phyloP scores from a whole-genome alignment of 2,113 vertebrate genomes.

The Peromyscus polionotus region DNA sequence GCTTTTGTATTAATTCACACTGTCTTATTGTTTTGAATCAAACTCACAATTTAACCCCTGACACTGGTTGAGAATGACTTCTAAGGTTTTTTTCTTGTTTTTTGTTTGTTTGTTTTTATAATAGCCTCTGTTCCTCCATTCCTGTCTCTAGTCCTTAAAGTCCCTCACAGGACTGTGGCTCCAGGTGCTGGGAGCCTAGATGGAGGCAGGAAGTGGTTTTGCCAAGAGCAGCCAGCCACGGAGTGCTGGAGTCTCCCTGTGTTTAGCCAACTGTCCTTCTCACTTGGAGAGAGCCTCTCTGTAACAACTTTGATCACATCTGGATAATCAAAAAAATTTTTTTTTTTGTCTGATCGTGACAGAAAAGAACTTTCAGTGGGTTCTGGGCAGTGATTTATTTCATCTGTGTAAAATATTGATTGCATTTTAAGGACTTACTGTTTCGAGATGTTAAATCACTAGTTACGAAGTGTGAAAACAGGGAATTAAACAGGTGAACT shows the following conservation, averaged over 20 bases:
- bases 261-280: neutral
- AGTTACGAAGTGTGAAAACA: neutral
- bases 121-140: neutral
- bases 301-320: neutral
- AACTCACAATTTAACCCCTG: slow-evolving; percentile 13
- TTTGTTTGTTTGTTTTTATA: neutral
- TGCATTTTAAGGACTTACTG: neutral
- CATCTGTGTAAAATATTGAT: neutral
- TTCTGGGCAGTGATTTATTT: neutral
- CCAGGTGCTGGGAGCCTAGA: neutral
- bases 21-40: slow-evolving; percentile 37
- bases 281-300: neutral
- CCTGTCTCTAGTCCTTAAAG: neutral
- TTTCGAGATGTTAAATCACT: neutral
- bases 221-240: neutral
- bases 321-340: neutral
- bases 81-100: neutral
- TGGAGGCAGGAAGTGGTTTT: neutral
- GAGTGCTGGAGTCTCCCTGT: neutral
- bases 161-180: neutral
- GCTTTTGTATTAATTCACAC: slow-evolving; percentile 27
- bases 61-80: slow-evolving; percentile 32
- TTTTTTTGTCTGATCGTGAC: neutral
- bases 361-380: slow-evolving; percentile 22
- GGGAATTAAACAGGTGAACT: neutral